These are phyloP conservation scores for Megalurothrips usitatus DNA, from an alignment of 2,888 invertebrate genomes.

Conservation along the genomic window DNA sequence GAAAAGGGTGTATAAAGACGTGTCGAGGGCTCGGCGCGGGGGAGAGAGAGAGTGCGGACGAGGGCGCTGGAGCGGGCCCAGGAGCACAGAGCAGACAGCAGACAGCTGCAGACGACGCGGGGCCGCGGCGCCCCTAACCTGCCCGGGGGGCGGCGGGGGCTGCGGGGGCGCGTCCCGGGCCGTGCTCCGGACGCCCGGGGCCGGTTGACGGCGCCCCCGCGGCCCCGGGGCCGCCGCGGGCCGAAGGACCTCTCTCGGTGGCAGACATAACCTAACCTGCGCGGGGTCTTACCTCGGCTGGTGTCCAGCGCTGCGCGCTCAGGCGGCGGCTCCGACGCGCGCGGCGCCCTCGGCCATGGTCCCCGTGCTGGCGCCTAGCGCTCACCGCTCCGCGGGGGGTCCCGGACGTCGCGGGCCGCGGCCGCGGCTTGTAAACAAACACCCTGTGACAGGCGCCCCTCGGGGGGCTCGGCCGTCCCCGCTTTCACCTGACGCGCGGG, in stretches of 20 bases:
- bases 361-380: no score
- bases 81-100: no score
- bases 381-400: neutral
- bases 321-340: no score
- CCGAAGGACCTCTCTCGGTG: no score
- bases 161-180: neutral
- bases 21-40: no score
- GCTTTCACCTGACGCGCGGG: no score
- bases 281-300: neutral
- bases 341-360: no score
- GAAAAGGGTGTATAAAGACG: no score
- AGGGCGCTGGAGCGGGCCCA: no score
- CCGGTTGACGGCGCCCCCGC: neutral
- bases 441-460: neutral
- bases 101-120: no score
- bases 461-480: neutral
- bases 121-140: neutral
- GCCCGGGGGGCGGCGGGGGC: neutral
- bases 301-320: neutral
- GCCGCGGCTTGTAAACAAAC: neutral
- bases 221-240: neutral
- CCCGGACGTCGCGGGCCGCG: neutral
- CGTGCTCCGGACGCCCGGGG: neutral
- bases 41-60: no score
- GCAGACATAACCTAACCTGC: no score